Conservation (phyloP, 2,888 invertebrate species). For the Apodemia duryi region DNA sequence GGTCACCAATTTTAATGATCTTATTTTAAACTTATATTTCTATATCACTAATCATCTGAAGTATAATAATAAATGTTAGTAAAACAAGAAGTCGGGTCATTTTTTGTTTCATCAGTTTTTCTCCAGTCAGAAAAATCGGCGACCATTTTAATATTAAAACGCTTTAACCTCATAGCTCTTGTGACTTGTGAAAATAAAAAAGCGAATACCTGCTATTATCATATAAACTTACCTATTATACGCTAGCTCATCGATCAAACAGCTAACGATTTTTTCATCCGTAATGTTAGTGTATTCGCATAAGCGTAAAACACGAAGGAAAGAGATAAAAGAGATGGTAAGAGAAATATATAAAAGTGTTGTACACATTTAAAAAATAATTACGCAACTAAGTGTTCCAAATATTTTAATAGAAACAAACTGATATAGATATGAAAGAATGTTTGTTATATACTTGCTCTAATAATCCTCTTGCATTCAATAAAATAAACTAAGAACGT, state of each 20-base stretch:
- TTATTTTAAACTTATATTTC: too few relatives aligned
- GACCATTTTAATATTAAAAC: not conserved
- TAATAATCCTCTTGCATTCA: constrained; percentile 2
- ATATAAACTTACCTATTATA: constrained; percentile 86
- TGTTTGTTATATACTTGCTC: not conserved
- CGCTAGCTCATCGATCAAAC: constrained; percentile 91
- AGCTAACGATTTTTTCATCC: constrained; percentile 80
- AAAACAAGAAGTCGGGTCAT: too few relatives aligned
- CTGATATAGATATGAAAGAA: not conserved
- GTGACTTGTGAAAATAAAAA: constrained; percentile 32
- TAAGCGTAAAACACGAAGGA: constrained; percentile 71
- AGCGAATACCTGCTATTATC: constrained; percentile 59
- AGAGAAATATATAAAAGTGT: constrained; percentile 44
- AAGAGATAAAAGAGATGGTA: constrained; percentile 68
- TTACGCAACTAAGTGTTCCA: not conserved
- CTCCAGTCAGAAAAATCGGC: not conserved
- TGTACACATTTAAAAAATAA: not conserved
- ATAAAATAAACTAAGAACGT: not conserved
- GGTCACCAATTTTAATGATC: not conserved
- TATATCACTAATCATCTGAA: too few relatives aligned
- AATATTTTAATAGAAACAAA: not conserved
- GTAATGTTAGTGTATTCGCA: constrained; percentile 62
- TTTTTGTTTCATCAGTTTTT: too few relatives aligned
- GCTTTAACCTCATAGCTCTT: not conserved
- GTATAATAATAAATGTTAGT: too few relatives aligned